Evolutionary conservation across 1,140 invertebrate genomes (phyloP).

Genomic region (Coboldia fuscipes): DNA sequence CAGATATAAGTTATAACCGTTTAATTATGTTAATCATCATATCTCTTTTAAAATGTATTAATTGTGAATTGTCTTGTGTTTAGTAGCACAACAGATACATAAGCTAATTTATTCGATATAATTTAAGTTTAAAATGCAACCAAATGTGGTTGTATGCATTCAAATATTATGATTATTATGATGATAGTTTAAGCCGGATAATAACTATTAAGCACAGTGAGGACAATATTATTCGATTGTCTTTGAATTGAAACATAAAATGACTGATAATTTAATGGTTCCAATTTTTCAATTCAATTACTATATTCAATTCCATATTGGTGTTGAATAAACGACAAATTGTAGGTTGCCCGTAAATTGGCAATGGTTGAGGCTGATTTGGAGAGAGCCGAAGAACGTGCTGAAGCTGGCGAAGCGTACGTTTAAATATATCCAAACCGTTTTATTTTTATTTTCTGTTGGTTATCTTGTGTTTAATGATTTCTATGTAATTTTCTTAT

Average conservation of each 20-base stretch:
- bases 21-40: too few species aligned
- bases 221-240: too few species aligned
- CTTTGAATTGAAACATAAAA: too few species aligned
- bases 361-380: conserved; percentile 99
- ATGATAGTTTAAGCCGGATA: conserved; percentile 5
- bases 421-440: too few species aligned
- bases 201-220: too few species aligned
- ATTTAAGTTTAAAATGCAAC: background rate
- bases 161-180: conserved; percentile 6
- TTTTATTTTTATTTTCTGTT: conserved; percentile 2
- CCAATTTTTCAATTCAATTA: background rate
- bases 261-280: too few species aligned
- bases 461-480: conserved; percentile 6
- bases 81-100: conserved; percentile 3
- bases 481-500: conserved; percentile 5
- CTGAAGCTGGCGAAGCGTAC: conserved; percentile 99
- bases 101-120: background rate
- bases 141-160: conserved; percentile 8
- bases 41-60: too few species aligned
- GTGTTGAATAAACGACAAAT: background rate
- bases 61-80: too few species aligned
- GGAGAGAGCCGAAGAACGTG: conserved; percentile 98
- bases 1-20: too few species aligned
- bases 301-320: background rate
- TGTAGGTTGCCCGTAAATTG: conserved; percentile 99